Percentiles rank a stretch among this genome's conserved stretches.
Conservation (phyloP, 2,113 vertebrate species). For the Saiga tatarica region DNA sequence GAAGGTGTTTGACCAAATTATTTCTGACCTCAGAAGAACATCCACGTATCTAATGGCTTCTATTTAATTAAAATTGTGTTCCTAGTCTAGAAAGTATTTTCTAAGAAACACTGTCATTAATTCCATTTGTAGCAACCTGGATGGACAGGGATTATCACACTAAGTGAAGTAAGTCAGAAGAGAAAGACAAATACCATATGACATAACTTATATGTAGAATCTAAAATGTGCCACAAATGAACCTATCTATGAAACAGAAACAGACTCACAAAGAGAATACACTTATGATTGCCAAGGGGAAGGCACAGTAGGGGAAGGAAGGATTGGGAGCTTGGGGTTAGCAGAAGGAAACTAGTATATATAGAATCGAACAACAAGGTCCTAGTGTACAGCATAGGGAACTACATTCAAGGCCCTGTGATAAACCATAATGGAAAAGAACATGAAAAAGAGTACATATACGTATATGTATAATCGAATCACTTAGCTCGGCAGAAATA, state of each 20-base stretch:
- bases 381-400: neutral
- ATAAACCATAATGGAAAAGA: neutral
- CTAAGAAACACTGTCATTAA: conserved; percentile 39
- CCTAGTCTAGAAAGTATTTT: conserved; percentile 61
- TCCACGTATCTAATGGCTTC: conserved; percentile 37
- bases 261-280: neutral
- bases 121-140: neutral
- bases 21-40: conserved; percentile 52
- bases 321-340: neutral
- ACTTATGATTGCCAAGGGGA: neutral
- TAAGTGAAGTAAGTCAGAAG: neutral
- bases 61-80: conserved; percentile 67
- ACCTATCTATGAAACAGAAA: neutral
- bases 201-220: neutral
- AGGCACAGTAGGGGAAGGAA: neutral
- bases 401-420: neutral
- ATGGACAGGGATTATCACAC: neutral
- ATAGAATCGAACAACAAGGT: neutral
- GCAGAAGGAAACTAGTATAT: neutral
- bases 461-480: neutral
- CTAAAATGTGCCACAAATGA: neutral
- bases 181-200: neutral
- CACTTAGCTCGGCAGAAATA: neutral
- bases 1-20: conserved; percentile 63
- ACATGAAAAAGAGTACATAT: neutral